Evolutionary conservation across 2,797 vertebrate genomes (phyloP), one percentile per base, ranked within the genome.

Genomic region (Astyanax mexicanus): DNA sequence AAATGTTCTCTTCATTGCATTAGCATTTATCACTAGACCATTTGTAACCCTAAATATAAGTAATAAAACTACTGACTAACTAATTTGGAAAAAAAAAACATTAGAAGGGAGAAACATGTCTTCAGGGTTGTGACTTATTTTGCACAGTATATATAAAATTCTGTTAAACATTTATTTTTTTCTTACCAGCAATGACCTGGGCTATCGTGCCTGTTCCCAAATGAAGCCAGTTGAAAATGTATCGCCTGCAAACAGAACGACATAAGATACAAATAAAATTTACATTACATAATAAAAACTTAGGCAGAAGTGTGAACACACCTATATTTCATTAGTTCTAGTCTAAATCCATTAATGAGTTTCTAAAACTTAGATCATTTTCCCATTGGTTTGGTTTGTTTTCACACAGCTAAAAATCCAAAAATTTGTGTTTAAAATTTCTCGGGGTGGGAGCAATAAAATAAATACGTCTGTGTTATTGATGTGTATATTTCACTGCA

Each of bases 151-250:
- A 21, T 35, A 42, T 32, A 61, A 62, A 52, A 27, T 49, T 47
- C 61, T 21, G 5, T 13, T 12, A 15, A 21, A 57, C 45, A 38
- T 25, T 11, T 32, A 2, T 37, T 51, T 51, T 17, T 74, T 71
- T 86, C 92, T 94, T 87, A 96, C 96, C 94, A 84, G 95, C 94
- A 72, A 95, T 78, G 84, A 95, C 92, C 86, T 95, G 94, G 74
- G 89, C 90, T 76, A 84, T 79, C 40, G 92, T 94, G 19, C 95
- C 95, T 54, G 85, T 83, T 76, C 90, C 89, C 90, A 94, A 93
- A 57, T 97, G 95, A 72, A 92, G 82, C 94, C 95, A 96, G 82
- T 92, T 96, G 86, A 97, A 97, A 32, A 94, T 77, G 1, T 88
- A 87, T 78, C 95, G 93, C 83, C 95, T 97, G 80, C 49, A 60